Evolutionary conservation across 2,113 vertebrate species (phyloP).

Genomic region (Mobula hypostoma): DNA sequence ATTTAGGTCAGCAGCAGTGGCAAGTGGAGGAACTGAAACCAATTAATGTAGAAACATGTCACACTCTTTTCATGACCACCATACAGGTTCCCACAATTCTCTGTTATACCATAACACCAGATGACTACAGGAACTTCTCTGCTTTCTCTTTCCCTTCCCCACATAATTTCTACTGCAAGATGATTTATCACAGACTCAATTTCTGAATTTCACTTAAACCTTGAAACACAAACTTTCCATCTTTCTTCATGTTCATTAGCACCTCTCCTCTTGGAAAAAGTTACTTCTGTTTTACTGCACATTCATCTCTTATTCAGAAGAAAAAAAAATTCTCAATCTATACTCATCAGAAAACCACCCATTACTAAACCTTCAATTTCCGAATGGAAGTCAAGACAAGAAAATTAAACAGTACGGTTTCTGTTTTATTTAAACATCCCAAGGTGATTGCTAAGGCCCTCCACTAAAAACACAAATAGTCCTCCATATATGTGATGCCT

Average conservation of each 20-base stretch:
- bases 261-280: neutral
- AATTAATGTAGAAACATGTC: constrained; percentile 83
- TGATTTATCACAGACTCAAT: constrained; percentile 70
- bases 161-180: constrained; percentile 70
- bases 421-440: constrained; percentile 16
- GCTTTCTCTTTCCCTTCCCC: constrained; percentile 55
- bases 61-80: constrained; percentile 78
- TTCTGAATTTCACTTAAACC: constrained; percentile 60
- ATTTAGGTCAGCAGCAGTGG: constrained; percentile 77
- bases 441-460: constrained; percentile 49
- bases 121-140: constrained; percentile 65
- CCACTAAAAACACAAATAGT: constrained; percentile 55
- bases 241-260: neutral
- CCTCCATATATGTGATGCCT: constrained; percentile 53
- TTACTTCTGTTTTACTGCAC: constrained; percentile 19
- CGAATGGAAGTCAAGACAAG: constrained; percentile 49
- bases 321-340: neutral
- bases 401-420: constrained; percentile 51
- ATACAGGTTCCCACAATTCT: constrained; percentile 76
- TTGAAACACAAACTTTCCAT: constrained; percentile 35
- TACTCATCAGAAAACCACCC: neutral
- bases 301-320: neutral
- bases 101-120: constrained; percentile 75
- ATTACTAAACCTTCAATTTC: constrained; percentile 45
- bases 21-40: constrained; percentile 78